These are phyloP conservation scores for Actinia tenebrosa DNA, from an alignment of 64 coral and sea anemone genomes.

Conservation along the genomic window DNA sequence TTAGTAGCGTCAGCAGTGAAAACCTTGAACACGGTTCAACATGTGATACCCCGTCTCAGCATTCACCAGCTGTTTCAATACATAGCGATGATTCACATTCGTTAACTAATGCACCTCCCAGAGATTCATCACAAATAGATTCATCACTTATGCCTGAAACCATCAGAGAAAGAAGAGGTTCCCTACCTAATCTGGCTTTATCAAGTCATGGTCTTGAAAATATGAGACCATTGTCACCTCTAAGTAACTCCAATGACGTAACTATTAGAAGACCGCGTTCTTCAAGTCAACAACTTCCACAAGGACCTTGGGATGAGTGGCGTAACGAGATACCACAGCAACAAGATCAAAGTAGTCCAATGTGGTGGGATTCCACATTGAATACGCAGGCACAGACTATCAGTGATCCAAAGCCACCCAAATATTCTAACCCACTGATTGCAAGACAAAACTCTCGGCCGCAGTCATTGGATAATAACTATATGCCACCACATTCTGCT, in stretches of 20 bases:
- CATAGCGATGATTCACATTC: conserved; percentile 13
- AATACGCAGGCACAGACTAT: not conserved
- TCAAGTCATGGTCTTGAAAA: conserved; percentile 21
- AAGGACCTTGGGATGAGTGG: conserved; percentile 18
- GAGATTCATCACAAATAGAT: not conserved
- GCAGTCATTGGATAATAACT: conserved; percentile 8
- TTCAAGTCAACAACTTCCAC: conserved; percentile 7
- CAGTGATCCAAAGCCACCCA: not conserved
- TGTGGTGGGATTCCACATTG: not conserved
- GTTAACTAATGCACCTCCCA: conserved; percentile 1
- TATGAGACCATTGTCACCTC: conserved; percentile 16
- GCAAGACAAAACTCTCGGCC: conserved; percentile 11
- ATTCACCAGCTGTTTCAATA: conserved; percentile 10
- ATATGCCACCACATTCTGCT: not conserved
- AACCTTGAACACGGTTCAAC: not conserved
- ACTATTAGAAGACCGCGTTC: not conserved
- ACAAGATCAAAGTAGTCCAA: conserved; percentile 12
- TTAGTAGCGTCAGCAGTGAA: not conserved
- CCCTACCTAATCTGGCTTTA: conserved; percentile 9
- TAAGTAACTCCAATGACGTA: not conserved
- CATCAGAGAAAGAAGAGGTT: conserved; percentile 1
- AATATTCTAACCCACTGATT: not conserved
- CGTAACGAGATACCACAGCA: not conserved
- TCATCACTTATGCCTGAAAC: not conserved
- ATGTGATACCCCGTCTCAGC: not conserved